These are phyloP conservation scores for Ceraclea dissimilis DNA, from an alignment of 2,888 invertebrate species.

Conservation along the genomic window DNA sequence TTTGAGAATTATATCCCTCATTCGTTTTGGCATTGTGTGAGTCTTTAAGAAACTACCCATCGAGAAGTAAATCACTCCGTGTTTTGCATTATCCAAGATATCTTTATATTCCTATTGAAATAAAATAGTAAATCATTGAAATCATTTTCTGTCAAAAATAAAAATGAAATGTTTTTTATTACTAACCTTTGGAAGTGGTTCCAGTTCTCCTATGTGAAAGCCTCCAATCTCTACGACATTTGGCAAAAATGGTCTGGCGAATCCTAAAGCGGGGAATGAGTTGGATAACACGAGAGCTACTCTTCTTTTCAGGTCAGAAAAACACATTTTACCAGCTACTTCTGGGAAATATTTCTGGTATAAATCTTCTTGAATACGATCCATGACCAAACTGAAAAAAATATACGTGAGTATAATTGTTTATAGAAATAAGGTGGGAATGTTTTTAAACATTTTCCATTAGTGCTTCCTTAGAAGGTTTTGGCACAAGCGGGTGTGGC, in stretches of 20 bases:
- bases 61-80: slow-evolving; percentile 46
- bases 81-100: slow-evolving; percentile 36
- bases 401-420: no score
- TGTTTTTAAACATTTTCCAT: no score
- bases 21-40: slow-evolving; percentile 33
- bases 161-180: no score
- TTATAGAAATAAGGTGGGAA: no score
- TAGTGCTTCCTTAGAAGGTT: no score
- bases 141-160: neutral
- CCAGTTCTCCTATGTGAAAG: neutral
- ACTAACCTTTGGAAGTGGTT: neutral
- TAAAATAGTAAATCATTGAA: slow-evolving; percentile 19
- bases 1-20: slow-evolving; percentile 33
- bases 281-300: slow-evolving; percentile 19
- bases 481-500: no score
- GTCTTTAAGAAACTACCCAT: slow-evolving; percentile 41
- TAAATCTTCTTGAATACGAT: neutral
- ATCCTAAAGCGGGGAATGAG: slow-evolving; percentile 22
- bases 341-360: slow-evolving; percentile 17
- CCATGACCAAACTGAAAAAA: neutral
- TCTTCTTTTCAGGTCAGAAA: slow-evolving; percentile 12
- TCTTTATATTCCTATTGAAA: slow-evolving; percentile 35
- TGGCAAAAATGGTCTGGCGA: slow-evolving; percentile 9
- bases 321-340: slow-evolving; percentile 13
- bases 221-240: slow-evolving; percentile 4